A percentile compares a stretch with the other conserved stretches of the same genome.
phyloP scores from a whole-genome alignment of 2,888 invertebrate species.

The Unio pictorum region DNA sequence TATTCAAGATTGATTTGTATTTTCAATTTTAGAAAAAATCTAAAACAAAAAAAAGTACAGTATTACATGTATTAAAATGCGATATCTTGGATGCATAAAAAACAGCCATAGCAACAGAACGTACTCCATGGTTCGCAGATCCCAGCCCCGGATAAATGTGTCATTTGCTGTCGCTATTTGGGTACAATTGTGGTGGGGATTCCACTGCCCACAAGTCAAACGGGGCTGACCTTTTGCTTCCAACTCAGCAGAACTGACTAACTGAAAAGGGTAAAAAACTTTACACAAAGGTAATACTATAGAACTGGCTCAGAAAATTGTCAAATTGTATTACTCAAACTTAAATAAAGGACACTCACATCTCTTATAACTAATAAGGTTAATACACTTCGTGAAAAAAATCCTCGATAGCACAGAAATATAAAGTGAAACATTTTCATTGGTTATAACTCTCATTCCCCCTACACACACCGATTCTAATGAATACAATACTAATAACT shows the following conservation, averaged over 20 bases:
- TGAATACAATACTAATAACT: too few species aligned
- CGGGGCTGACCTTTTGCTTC: constrained; percentile 83
- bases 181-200: constrained; percentile 90
- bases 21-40: too few species aligned
- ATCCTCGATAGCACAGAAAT: too few species aligned
- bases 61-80: too few species aligned
- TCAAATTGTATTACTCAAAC: neutral
- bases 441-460: too few species aligned
- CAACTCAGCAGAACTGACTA: constrained; percentile 67
- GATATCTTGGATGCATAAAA: too few species aligned
- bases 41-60: too few species aligned
- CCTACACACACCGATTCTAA: too few species aligned
- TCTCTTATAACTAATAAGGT: too few species aligned
- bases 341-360: neutral
- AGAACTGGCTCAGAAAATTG: neutral
- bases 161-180: constrained; percentile 91
- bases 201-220: constrained; percentile 92
- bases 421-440: too few species aligned
- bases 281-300: neutral
- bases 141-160: constrained; percentile 88
- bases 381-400: too few species aligned
- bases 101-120: constrained; percentile 15
- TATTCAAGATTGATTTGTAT: too few species aligned
- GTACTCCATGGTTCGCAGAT: constrained; percentile 81
- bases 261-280: constrained; percentile 28